Percentiles rank a stretch among this genome's conserved stretches.
phyloP scores from a whole-genome alignment of 2,888 invertebrate genomes.

The Vannuccia rotundouncinata region DNA sequence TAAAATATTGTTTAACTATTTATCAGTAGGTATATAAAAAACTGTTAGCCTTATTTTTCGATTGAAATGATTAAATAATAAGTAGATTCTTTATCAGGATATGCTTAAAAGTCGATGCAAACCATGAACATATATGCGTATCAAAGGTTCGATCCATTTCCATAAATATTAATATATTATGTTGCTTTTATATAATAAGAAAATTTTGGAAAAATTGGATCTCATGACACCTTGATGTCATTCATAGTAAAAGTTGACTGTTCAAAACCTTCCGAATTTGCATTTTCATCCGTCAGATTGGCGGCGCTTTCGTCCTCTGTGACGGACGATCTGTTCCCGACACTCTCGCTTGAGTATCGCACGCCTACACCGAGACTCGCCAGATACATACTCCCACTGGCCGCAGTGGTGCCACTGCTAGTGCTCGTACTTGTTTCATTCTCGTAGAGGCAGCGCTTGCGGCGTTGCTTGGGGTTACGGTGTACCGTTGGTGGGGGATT shows the following conservation, averaged over 20 bases:
- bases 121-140: no score
- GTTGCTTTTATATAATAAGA: no score
- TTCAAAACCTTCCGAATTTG: background rate
- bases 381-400: background rate
- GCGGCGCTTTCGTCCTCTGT: background rate
- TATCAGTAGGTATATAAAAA: no score
- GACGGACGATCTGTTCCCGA: background rate
- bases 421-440: background rate
- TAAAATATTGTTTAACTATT: no score
- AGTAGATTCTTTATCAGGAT: no score
- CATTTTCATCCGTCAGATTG: conserved; percentile 3
- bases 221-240: no score
- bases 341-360: background rate
- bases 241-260: background rate
- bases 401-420: background rate
- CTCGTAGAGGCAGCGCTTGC: background rate
- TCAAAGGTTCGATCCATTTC: no score
- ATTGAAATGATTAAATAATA: no score
- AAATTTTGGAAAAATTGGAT: no score
- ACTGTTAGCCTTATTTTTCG: no score
- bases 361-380: background rate
- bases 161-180: no score
- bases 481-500: background rate
- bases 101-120: no score
- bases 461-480: background rate